These are phyloP conservation scores for Cyclargus thomasi DNA, from an alignment of 1,140 invertebrate genomes.

Conservation along the genomic window DNA sequence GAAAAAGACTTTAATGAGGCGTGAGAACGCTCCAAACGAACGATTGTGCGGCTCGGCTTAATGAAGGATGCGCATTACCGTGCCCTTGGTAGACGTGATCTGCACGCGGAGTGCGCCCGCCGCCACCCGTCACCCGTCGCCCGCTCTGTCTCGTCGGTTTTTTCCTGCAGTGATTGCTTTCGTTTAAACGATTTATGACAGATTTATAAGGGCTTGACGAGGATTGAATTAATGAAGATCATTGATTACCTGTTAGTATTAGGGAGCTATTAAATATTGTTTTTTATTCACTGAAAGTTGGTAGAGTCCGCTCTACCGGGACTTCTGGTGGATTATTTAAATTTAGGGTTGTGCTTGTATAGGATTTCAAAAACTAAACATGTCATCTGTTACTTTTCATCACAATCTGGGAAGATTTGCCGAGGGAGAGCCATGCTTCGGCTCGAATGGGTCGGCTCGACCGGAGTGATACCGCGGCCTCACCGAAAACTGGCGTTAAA, in stretches of 20 bases:
- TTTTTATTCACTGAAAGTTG: background rate
- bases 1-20: constrained; percentile 74
- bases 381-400: no score
- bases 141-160: background rate
- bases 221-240: background rate
- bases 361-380: no score
- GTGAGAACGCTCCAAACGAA: constrained; percentile 70
- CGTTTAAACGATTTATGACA: background rate
- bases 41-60: constrained; percentile 63
- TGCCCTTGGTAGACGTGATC: constrained; percentile 43
- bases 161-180: background rate
- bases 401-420: no score
- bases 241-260: background rate
- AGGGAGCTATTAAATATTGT: no score
- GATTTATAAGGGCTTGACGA: constrained; percentile 1
- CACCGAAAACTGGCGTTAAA: no score
- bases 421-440: no score
- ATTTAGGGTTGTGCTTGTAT: no score
- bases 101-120: background rate
- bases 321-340: background rate
- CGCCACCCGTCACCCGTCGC: no score
- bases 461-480: no score
- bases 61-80: constrained; percentile 67
- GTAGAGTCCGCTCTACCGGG: background rate
- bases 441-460: no score